A percentile compares a stretch with the other conserved stretches of the same genome.
phyloP scores from a whole-genome alignment of 2,113 vertebrate genomes.

The Hucho hucho region DNA sequence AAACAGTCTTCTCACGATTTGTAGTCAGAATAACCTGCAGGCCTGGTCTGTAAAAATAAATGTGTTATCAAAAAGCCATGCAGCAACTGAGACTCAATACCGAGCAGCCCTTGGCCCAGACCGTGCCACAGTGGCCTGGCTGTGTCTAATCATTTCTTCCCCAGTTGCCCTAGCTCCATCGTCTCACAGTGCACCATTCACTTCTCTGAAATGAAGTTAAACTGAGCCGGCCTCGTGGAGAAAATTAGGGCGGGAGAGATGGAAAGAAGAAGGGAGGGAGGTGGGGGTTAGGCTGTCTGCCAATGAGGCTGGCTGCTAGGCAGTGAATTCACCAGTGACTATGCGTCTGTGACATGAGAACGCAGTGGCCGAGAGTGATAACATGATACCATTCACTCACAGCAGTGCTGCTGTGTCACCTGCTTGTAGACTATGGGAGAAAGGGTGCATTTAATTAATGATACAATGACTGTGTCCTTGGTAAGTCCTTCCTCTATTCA shows the following conservation, averaged over 20 bases:
- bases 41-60: not conserved
- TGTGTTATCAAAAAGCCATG: constrained; percentile 8
- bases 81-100: constrained; percentile 39
- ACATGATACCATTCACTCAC: too few species aligned
- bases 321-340: not conserved
- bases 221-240: constrained; percentile 13
- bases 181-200: constrained; percentile 40
- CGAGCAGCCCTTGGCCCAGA: constrained; percentile 32
- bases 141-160: constrained; percentile 51
- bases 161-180: constrained; percentile 40
- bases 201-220: constrained; percentile 44
- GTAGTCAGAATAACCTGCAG: constrained; percentile 16
- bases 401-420: too few species aligned
- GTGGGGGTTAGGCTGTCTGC: not conserved
- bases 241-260: not conserved
- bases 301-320: not conserved
- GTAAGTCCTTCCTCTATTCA: constrained; percentile 8
- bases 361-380: too few species aligned
- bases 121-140: constrained; percentile 32
- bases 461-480: constrained; percentile 20
- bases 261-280: too few species aligned
- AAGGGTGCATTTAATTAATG: not conserved
- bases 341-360: not conserved
- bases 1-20: not conserved
- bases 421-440: too few species aligned